A percentile compares a stretch with the other conserved stretches of the same genome.
Conservation (phyloP, 2,113 vertebrate genomes). For the Marmota monax region DNA sequence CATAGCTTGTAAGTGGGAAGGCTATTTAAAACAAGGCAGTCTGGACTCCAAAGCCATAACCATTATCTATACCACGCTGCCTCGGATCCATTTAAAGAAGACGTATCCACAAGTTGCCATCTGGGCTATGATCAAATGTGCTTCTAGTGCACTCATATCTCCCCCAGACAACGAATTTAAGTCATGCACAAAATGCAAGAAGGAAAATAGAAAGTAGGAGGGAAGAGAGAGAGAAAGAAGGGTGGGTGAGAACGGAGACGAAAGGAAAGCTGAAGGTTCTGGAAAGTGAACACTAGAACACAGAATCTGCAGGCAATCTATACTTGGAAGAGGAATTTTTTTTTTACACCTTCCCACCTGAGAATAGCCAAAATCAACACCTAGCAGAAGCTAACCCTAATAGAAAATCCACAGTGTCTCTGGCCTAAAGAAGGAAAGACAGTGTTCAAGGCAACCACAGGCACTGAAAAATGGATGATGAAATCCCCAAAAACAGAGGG, state of each 20-base stretch:
- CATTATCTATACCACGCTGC: background rate
- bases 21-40: background rate
- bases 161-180: background rate
- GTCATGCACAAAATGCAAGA: background rate
- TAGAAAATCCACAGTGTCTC: background rate
- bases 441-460: background rate
- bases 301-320: too few relatives aligned
- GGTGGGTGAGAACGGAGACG: fast-evolving
- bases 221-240: too few relatives aligned
- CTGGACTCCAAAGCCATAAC: background rate
- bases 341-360: background rate
- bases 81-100: background rate
- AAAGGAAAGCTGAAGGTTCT: background rate
- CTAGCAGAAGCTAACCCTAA: background rate
- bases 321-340: background rate
- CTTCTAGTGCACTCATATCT: background rate
- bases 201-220: background rate
- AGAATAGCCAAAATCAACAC: background rate
- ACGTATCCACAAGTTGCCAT: background rate
- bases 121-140: background rate
- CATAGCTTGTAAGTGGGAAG: background rate
- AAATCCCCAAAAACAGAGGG: background rate
- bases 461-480: background rate
- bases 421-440: background rate
- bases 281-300: background rate